Conservation (phyloP, 2,888 invertebrate genomes). For the Lumbricus terrestris region DNA sequence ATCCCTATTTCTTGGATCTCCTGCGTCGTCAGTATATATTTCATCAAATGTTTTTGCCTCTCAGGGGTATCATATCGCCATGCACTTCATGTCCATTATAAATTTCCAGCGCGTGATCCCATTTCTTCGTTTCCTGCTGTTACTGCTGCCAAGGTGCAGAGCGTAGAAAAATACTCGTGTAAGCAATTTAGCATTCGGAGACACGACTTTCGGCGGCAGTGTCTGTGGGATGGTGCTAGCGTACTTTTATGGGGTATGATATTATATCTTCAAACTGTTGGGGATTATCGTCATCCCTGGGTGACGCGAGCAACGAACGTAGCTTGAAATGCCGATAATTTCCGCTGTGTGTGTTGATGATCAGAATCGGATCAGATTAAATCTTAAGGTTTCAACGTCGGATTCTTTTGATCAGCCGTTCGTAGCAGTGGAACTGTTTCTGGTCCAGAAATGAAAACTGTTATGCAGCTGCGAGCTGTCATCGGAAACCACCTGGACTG, state of each 20-base stretch:
- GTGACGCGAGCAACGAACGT: too few relatives aligned
- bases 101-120: conserved; percentile 14
- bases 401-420: neutral
- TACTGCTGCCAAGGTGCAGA: neutral
- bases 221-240: neutral
- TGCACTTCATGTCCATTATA: neutral
- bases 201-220: neutral
- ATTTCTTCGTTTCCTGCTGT: neutral
- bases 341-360: neutral
- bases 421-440: neutral
- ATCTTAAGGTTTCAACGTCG: neutral
- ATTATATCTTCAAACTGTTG: neutral
- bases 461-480: neutral
- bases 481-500: neutral
- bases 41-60: neutral
- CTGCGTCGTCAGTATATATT: neutral
- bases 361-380: neutral
- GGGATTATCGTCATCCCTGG: neutral
- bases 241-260: neutral
- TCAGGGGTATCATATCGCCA: neutral
- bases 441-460: neutral
- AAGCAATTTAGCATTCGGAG: neutral
- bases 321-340: neutral
- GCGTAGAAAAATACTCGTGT: neutral
- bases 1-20: neutral